Evolutionary conservation across 2,113 vertebrate species (phyloP).

Genomic region (Thalassoma bifasciatum): DNA sequence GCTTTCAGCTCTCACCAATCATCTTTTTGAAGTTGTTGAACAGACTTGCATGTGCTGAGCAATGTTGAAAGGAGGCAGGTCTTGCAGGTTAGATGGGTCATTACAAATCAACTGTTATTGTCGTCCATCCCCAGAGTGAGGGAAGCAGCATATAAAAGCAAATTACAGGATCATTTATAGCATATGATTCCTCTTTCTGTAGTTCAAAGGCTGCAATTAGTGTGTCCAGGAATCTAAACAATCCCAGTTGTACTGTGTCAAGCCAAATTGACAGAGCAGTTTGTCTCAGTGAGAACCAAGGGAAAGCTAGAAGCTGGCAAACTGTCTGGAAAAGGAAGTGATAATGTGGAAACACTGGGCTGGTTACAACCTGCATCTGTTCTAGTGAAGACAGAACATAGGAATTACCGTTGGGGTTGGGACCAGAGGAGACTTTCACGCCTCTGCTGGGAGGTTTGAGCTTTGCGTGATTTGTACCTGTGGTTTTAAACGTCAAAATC

Average conservation of each 20-base stretch:
- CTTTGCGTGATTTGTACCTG: conserved; percentile 8
- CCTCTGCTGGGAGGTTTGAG: conserved; percentile 16
- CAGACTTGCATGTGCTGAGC: neutral
- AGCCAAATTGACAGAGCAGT: conserved; percentile 15
- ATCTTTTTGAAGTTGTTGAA: neutral
- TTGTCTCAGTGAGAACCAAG: conserved; percentile 15
- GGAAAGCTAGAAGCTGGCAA: conserved; percentile 52
- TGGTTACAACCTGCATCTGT: conserved; percentile 53
- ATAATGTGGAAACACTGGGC: conserved; percentile 45
- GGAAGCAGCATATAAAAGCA: neutral
- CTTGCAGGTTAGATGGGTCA: conserved; percentile 26
- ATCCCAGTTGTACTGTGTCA: neutral
- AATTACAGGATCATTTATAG: neutral
- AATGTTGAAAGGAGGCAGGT: conserved; percentile 21
- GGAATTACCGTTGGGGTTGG: conserved; percentile 18
- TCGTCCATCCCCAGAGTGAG: neutral
- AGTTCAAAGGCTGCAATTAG: conserved; percentile 1
- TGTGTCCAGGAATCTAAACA: neutral
- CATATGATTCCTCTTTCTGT: neutral
- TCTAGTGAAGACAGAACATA: conserved; percentile 18
- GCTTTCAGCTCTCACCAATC: conserved; percentile 7
- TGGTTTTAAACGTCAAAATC: neutral
- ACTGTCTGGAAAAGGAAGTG: conserved; percentile 56
- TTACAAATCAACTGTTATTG: conserved; percentile 23
- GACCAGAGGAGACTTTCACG: conserved; percentile 22